These are phyloP conservation scores for Bugulina stolonifera DNA, from an alignment of 2,888 invertebrate species.

Conservation along the genomic window DNA sequence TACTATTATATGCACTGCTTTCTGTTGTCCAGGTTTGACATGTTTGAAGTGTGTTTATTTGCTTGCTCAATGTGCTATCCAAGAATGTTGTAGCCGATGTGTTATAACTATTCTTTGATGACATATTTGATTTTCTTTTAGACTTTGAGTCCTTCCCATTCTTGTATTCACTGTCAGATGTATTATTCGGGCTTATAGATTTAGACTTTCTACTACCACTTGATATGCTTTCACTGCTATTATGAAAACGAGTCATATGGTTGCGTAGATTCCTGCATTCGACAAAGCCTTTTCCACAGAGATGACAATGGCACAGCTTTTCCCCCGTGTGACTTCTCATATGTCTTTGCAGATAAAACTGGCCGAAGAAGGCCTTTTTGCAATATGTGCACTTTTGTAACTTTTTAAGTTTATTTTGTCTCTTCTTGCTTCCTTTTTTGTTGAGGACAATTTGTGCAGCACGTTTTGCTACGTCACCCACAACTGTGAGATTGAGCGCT, in stretches of 20 bases:
- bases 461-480: neutral
- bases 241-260: slow-evolving; percentile 49
- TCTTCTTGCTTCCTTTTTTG: neutral
- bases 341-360: slow-evolving; percentile 50
- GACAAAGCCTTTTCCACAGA: slow-evolving; percentile 51
- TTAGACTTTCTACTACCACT: neutral
- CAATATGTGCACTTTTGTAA: slow-evolving; percentile 44
- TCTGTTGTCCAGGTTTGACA: neutral
- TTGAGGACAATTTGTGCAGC: slow-evolving; percentile 3
- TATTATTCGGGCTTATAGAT: slow-evolving; percentile 4
- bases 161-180: neutral
- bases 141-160: neutral
- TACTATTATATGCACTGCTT: neutral
- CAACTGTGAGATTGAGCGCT: neutral
- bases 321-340: slow-evolving; percentile 51
- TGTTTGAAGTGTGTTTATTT: neutral
- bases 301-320: slow-evolving; percentile 48
- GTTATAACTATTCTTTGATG: neutral
- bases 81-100: neutral
- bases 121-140: neutral
- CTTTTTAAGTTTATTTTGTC: slow-evolving; percentile 29
- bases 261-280: slow-evolving; percentile 50
- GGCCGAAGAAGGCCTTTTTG: slow-evolving; percentile 48
- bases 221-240: slow-evolving; percentile 32
- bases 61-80: neutral